phyloP scores from a whole-genome alignment of 2,888 invertebrate species.

The Nebria brevicollis region DNA sequence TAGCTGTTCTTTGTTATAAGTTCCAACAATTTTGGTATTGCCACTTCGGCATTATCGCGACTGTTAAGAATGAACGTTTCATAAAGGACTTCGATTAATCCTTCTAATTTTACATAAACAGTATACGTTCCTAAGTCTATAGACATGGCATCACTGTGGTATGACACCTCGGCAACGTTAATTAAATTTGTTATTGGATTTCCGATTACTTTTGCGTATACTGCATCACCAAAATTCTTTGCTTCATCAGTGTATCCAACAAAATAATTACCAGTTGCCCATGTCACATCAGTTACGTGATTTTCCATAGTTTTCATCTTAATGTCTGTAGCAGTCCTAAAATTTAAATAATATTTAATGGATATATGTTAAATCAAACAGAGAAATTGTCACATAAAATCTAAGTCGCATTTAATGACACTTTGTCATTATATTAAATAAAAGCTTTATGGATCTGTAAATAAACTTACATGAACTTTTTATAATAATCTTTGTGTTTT shows the following conservation, averaged over 20 bases:
- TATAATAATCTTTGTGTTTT: background rate
- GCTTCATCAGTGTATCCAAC: slow-evolving; percentile 73
- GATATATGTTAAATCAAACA: too few relatives aligned
- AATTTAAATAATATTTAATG: slow-evolving; percentile 48
- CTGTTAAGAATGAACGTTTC: background rate
- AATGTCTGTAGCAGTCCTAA: slow-evolving; percentile 68
- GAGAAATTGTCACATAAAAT: too few relatives aligned
- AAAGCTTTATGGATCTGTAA: background rate
- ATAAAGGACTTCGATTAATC: slow-evolving; percentile 5
- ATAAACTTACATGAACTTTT: background rate
- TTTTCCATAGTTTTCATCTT: slow-evolving; percentile 69
- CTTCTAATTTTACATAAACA: slow-evolving; percentile 27
- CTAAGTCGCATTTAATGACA: too few relatives aligned
- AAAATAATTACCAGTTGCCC: slow-evolving; percentile 78
- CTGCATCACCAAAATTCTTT: slow-evolving; percentile 68
- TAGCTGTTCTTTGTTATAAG: slow-evolving; percentile 19
- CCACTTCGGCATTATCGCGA: background rate
- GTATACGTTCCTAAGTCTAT: slow-evolving; percentile 2
- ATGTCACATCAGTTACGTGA: slow-evolving; percentile 61
- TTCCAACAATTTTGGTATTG: slow-evolving; percentile 14
- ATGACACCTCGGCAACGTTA: slow-evolving; percentile 12
- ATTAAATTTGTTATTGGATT: slow-evolving; percentile 66
- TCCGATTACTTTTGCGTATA: slow-evolving; percentile 72
- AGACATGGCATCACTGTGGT: slow-evolving; percentile 17
- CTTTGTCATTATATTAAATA: background rate